These are phyloP conservation scores for Laodelphax striatellus DNA, from an alignment of 1,140 invertebrate genomes.

Conservation along the genomic window DNA sequence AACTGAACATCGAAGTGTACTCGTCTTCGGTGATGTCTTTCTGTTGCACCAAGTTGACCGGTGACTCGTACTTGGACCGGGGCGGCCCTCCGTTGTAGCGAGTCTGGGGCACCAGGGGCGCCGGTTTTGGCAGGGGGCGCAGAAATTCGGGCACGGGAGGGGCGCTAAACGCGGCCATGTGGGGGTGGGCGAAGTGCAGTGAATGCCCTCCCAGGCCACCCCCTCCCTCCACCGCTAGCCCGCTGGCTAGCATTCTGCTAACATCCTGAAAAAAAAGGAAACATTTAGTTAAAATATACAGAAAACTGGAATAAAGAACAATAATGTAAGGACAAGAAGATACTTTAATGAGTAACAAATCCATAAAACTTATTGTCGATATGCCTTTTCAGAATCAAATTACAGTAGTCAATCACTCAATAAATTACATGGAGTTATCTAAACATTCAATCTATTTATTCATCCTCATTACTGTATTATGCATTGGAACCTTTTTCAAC, in stretches of 20 bases:
- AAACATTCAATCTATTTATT: too few species aligned
- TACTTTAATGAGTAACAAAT: too few species aligned
- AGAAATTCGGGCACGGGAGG: conserved; percentile 21
- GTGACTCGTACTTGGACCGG: neutral
- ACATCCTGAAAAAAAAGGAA: too few species aligned
- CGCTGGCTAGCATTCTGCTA: conserved; percentile 10
- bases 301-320: too few species aligned
- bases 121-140: conserved; percentile 18
- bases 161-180: neutral
- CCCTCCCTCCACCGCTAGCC: conserved; percentile 18
- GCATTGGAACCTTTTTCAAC: too few species aligned
- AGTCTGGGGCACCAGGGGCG: conserved; percentile 7
- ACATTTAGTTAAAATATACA: too few species aligned
- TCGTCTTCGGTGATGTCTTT: neutral
- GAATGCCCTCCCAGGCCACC: conserved; percentile 5
- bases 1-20: conserved; percentile 1
- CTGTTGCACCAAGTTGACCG: conserved; percentile 11
- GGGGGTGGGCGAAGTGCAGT: conserved; percentile 2
- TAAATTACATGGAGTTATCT: too few species aligned
- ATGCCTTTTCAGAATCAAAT: too few species aligned
- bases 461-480: too few species aligned
- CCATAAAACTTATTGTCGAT: too few species aligned
- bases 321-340: too few species aligned
- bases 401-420: too few species aligned
- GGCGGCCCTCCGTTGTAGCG: conserved; percentile 4